These are phyloP conservation scores for Poeciliopsis paucimaculata DNA, from an alignment of 2,797 vertebrate genomes.

Conservation along the genomic window DNA sequence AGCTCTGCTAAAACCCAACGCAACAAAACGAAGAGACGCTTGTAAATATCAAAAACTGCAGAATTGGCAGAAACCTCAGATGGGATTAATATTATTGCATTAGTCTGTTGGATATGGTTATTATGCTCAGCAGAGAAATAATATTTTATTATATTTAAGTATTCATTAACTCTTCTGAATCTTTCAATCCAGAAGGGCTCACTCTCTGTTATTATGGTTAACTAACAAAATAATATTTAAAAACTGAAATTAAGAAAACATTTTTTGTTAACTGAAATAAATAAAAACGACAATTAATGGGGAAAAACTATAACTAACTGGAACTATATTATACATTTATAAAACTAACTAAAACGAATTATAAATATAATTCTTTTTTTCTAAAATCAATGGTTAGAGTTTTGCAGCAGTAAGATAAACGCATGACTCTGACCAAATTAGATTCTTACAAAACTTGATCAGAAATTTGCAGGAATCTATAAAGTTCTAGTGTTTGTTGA, in stretches of 20 bases:
- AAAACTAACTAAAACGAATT: no score
- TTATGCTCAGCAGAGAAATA: background rate
- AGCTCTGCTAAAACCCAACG: slow-evolving; percentile 40
- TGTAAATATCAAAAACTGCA: background rate
- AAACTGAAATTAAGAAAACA: no score
- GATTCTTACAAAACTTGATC: background rate
- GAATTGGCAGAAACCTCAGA: background rate
- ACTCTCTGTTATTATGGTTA: background rate
- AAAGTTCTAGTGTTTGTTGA: background rate
- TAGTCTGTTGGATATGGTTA: background rate
- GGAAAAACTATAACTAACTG: no score
- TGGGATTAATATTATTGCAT: background rate
- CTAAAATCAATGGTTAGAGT: background rate
- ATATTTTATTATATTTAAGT: background rate
- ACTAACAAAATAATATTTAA: no score
- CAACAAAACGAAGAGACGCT: slow-evolving; percentile 19
- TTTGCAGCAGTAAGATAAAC: background rate
- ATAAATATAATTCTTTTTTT: background rate
- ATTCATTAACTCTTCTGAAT: background rate
- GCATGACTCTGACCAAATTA: background rate
- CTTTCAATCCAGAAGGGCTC: background rate
- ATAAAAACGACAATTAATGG: no score
- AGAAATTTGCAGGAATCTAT: background rate
- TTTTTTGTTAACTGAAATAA: no score
- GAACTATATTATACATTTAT: no score